Evolutionary conservation across 2,113 vertebrate genomes (phyloP), one percentile per base, ranked within the genome.

Genomic region (Pelodiscus sinensis): DNA sequence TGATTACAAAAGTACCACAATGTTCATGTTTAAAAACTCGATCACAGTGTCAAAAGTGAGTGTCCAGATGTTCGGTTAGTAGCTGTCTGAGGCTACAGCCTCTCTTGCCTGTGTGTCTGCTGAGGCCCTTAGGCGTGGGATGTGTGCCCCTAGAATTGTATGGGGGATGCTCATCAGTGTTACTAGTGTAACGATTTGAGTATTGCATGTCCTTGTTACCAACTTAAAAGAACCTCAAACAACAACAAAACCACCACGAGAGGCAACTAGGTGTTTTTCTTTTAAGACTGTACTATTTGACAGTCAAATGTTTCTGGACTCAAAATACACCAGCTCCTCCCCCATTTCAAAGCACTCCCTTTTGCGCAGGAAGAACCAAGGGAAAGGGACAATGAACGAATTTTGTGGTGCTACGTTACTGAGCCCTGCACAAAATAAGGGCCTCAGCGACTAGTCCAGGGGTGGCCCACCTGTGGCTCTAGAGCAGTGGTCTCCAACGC

Each of bases 231-330:
- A 22, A 44, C 44, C 44, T 44, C 44, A 44, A 44, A 44, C 44
- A 44, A 44, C 44, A 44, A 44, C 44, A 44, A 44, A 44, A 44
- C 44, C 44, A 44, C 44, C 44, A 44, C 44, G 44, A 44, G 44
- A 88, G 88, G 92, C 0, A 0, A 0, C 19, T 10, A 35, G 9
- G 65, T 71, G 16, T n/a, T 85, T 92, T 86, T 84, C 44, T 44
- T 5, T 6, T 44, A 44, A 44, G 44, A 44, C 44, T 44, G 44
- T 15, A 18, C 54, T 3, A 2, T 86, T 91, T 95, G 85, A 80
- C 95, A 89, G 29, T 95, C 82, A 90, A 56, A 54, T 56, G 58
- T 82, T 91, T n/a, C 60, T 87, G 50, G 52, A 68, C 92, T 94
- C 81, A 68, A 35, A 80, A 77, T 77, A 50, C 4, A 27, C 38